These are phyloP conservation scores for Sinocyclocheilus maitianheensis DNA, from an alignment of 2,113 vertebrate genomes.

Conservation along the genomic window DNA sequence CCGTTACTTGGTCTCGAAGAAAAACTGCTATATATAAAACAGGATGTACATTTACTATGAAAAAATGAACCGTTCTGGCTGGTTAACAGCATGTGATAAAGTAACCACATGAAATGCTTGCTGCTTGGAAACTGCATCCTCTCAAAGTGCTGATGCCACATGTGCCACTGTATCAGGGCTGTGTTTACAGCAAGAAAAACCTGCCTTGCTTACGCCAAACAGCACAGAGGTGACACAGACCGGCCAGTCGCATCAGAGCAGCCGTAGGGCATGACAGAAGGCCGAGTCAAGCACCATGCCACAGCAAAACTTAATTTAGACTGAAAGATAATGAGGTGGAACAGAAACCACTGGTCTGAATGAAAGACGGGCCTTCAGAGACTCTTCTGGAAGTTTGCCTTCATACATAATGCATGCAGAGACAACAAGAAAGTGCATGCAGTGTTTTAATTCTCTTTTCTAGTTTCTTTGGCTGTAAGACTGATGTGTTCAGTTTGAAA, in stretches of 20 bases:
- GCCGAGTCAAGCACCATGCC: not conserved
- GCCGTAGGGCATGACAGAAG: not conserved
- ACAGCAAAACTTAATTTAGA: conserved; percentile 8
- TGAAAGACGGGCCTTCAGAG: not conserved
- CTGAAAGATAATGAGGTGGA: conserved; percentile 3
- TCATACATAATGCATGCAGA: conserved; percentile 9
- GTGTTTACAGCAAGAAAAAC: not conserved
- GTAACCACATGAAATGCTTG: conserved; percentile 7
- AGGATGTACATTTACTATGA: conserved; percentile 1
- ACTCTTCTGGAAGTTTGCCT: not conserved
- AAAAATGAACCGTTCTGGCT: not conserved
- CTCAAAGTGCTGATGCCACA: not conserved
- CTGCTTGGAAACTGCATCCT: conserved; percentile 1
- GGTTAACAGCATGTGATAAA: not conserved
- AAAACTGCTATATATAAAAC: not conserved
- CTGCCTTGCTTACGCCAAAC: not conserved
- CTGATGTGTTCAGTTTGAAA: not conserved
- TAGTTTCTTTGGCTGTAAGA: not conserved
- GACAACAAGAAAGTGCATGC: not conserved
- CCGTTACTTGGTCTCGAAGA: not conserved
- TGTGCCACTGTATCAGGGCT: not conserved
- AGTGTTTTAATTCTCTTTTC: conserved; percentile 10
- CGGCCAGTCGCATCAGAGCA: not conserved
- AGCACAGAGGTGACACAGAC: not conserved
- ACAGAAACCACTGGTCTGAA: conserved; percentile 1